Base-by-base conservation (phyloP, 2,797 vertebrate genomes). In the Protosalanx chinensis region DNA sequence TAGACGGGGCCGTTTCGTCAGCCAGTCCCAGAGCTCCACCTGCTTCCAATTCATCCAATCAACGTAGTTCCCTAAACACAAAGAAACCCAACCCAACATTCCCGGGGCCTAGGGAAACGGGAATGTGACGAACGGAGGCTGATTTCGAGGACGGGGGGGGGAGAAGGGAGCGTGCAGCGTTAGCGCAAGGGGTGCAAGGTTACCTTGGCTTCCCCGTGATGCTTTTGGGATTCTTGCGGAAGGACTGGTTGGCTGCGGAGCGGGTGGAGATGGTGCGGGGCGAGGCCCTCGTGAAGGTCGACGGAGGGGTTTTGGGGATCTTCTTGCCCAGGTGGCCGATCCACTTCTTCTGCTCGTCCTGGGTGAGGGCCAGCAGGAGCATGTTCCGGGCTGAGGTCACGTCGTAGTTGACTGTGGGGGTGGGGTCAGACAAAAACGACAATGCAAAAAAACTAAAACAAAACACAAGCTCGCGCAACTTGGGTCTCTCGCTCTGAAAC, bases 261-360 rank as follows among this genome's bases (percentile, higher is more conserved):
- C 97, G 96, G 59, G 96, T 95, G 84, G 97, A 98, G 91, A 96
- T 88, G 4, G 93, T 94, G 83, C 97, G 95, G 70, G 97, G 97
- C 30, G 97, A 98, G 60, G 95, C 94, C 85, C 97, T 93, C 67
- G 95, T 93, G 88, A 99, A 99, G 67, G 92, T 92, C 62, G 96
- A 91, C 1, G 97, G 97, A 18, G 97, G 96, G 5, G 95, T 97
- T 86, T 98, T 99, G 29, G 98, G 98, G 67, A 99, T 98, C 90
- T 98, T 99, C 91, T 98, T 99, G 88, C 97, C 94, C 75, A 99
- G 95, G 87, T 99, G 98, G 79, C 95, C 95, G 33, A 99, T 98
- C 97, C 98, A 98, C 82, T 97, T 99, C 89, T 98, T 99, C 90
- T 99, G 98, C 86, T 99, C 98, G 41, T 99, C 98, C 86, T 98